Conservation (phyloP, 1,140 invertebrate genomes). For the Drosophila pandora region DNA sequence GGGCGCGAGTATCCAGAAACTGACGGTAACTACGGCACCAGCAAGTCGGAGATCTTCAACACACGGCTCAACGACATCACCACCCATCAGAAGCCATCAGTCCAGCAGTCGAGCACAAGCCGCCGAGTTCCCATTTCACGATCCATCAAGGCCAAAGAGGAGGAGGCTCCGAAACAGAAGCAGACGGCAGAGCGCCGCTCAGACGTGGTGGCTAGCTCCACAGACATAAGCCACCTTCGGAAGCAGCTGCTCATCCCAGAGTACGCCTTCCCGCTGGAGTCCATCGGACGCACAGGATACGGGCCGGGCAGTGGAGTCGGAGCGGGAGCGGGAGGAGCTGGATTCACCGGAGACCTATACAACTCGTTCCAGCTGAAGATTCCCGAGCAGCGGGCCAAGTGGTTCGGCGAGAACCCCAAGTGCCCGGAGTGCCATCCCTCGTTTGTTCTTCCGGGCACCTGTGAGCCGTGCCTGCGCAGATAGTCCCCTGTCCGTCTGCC, state of each 20-base stretch:
- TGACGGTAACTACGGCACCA: slow-evolving; percentile 47
- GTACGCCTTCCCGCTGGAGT: slow-evolving; percentile 85
- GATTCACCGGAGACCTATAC: slow-evolving; percentile 81
- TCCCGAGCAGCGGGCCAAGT: slow-evolving; percentile 83
- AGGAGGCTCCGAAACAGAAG: slow-evolving; percentile 43
- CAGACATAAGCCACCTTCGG: slow-evolving; percentile 74
- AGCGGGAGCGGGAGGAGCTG: slow-evolving; percentile 11
- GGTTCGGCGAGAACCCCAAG: slow-evolving; percentile 86
- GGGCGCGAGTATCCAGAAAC: slow-evolving; percentile 76
- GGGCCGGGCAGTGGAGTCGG: slow-evolving; percentile 52
- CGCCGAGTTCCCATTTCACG: slow-evolving; percentile 61
- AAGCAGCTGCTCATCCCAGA: slow-evolving; percentile 84
- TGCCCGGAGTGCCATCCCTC: slow-evolving; percentile 87
- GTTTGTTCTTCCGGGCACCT: slow-evolving; percentile 85
- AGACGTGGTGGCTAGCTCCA: slow-evolving; percentile 45
- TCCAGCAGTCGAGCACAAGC: slow-evolving; percentile 25
- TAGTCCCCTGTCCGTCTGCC: slow-evolving; percentile 42
- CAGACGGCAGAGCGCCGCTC: slow-evolving; percentile 53
- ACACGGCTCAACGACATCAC: slow-evolving; percentile 57
- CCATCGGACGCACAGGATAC: slow-evolving; percentile 85
- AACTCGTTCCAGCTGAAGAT: slow-evolving; percentile 86
- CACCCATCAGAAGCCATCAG: slow-evolving; percentile 9
- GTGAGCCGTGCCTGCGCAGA: slow-evolving; percentile 85
- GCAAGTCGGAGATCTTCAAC: slow-evolving; percentile 43
- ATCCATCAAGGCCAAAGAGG: slow-evolving; percentile 70